Percentiles rank a stretch among this genome's conserved stretches.
Conservation (phyloP, 2,113 vertebrate species). For the Erythrocercus mccallii region DNA sequence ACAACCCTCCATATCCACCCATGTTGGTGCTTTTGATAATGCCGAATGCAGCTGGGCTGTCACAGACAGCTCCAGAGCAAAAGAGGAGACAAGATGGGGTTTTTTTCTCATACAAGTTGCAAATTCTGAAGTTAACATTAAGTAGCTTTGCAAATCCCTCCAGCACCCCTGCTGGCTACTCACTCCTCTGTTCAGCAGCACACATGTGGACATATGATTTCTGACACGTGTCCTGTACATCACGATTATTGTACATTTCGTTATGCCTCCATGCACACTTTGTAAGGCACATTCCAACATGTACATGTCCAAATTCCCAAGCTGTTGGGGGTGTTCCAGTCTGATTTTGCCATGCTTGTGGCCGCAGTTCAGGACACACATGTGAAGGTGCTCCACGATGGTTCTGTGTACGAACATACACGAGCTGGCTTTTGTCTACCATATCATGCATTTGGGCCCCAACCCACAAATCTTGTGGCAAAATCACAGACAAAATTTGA, state of each 20-base stretch:
- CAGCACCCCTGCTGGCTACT: slow-evolving; percentile 45
- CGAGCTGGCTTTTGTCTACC: neutral
- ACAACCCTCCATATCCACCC: neutral
- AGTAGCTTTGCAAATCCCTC: neutral
- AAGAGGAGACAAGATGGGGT: neutral
- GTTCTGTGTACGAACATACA: neutral
- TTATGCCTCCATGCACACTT: neutral
- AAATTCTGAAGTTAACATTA: neutral
- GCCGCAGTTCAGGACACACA: neutral
- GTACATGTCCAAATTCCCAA: fast-evolving
- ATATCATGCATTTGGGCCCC: neutral
- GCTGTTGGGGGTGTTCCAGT: neutral
- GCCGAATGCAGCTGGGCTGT: neutral
- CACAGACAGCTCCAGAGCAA: neutral
- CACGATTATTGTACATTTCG: neutral
- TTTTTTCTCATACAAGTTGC: neutral
- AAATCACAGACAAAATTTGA: neutral
- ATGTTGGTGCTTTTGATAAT: neutral
- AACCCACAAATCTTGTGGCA: neutral
- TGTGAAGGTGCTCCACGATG: neutral
- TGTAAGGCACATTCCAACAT: neutral
- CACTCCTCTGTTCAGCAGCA: neutral
- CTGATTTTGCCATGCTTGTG: fast-evolving
- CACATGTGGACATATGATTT: fast-evolving
- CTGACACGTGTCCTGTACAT: neutral